phyloP scores from a whole-genome alignment of 2,888 invertebrate species.

The Protonemura montana region DNA sequence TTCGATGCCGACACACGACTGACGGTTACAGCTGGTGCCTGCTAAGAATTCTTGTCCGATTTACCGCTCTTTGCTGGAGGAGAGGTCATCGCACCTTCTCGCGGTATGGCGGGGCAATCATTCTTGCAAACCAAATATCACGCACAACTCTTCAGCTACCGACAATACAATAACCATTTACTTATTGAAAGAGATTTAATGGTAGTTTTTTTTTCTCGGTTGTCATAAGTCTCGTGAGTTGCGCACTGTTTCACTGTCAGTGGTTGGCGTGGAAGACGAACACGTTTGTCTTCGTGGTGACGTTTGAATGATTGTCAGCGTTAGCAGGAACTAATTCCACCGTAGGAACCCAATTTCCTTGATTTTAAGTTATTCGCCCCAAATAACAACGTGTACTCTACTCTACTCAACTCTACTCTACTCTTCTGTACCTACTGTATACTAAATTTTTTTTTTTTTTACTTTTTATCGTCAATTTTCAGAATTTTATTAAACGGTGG shows the following conservation, averaged over 20 bases:
- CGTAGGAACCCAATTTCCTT: not conserved
- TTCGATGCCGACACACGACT: constrained; percentile 30
- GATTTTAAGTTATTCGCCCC: no score
- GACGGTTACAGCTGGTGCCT: not conserved
- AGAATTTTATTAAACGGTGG: no score
- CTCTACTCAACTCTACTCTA: no score
- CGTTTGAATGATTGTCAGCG: not conserved
- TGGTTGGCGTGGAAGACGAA: not conserved
- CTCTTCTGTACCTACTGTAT: no score
- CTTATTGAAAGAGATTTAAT: constrained; percentile 7
- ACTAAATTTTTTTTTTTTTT: no score
- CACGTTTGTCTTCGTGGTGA: not conserved
- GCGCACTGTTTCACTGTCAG: constrained; percentile 45
- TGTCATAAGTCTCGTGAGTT: not conserved
- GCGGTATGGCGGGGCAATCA: constrained; percentile 40
- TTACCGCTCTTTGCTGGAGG: constrained; percentile 39
- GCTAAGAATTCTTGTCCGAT: constrained; percentile 30
- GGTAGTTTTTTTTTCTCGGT: not conserved
- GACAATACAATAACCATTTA: not conserved
- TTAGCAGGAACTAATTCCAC: not conserved
- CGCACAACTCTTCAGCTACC: constrained; percentile 31
- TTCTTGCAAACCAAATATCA: constrained; percentile 15
- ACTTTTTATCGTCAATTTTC: no score
- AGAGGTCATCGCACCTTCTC: constrained; percentile 43
- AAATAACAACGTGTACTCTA: no score